Evolutionary conservation across 2,888 invertebrate species (phyloP).

Genomic region (Heliconius sara): DNA sequence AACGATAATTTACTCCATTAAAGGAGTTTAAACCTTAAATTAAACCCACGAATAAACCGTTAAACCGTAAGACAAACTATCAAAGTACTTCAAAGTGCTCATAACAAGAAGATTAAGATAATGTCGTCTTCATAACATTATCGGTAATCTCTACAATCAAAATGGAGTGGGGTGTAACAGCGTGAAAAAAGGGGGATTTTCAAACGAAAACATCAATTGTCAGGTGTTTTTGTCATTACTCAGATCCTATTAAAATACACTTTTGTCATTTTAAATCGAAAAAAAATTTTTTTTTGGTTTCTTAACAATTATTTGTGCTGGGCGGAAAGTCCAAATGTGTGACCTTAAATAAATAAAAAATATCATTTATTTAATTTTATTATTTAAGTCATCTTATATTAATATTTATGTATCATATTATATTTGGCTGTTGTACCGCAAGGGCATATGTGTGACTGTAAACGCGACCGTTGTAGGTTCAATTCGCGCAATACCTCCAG

Average conservation of each 20-base stretch:
- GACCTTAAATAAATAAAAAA: too few relatives aligned
- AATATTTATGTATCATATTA: too few relatives aligned
- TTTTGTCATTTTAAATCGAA: too few relatives aligned
- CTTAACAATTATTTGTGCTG: not conserved
- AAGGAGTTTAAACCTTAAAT: not conserved
- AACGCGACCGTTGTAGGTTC: too few relatives aligned
- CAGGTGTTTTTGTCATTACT: not conserved
- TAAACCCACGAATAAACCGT: not conserved
- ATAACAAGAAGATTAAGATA: constrained; percentile 9
- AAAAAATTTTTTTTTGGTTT: not conserved
- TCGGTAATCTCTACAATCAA: constrained; percentile 9
- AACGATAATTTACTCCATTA: not conserved
- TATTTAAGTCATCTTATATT: too few relatives aligned
- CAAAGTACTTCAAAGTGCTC: constrained; percentile 6
- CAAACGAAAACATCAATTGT: not conserved
- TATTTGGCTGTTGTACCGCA: too few relatives aligned
- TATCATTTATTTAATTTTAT: too few relatives aligned
- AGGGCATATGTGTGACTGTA: too few relatives aligned
- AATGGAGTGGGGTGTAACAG: not conserved
- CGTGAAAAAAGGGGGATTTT: not conserved
- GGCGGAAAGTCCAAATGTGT: too few relatives aligned
- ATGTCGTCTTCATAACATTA: constrained; percentile 1
- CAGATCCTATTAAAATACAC: too few relatives aligned
- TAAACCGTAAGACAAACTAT: not conserved
- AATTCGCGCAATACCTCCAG: too few relatives aligned